These are phyloP conservation scores for Congeria kusceri DNA, from an alignment of 2,888 invertebrate species.

Conservation along the genomic window DNA sequence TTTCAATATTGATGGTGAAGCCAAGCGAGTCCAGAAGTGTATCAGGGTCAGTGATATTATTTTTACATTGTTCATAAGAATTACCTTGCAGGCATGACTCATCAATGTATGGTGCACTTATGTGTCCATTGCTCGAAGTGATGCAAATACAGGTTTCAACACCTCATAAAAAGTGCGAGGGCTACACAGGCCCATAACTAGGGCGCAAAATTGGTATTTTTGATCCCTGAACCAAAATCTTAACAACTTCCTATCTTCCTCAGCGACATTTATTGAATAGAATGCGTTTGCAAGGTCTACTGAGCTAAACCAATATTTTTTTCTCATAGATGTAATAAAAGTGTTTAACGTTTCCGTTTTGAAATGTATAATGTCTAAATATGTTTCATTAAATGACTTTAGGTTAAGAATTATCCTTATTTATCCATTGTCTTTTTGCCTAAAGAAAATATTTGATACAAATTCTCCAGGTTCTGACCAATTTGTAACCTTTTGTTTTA, in stretches of 20 bases:
- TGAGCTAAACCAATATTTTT: slow-evolving; percentile 27
- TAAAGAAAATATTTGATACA: slow-evolving; percentile 19
- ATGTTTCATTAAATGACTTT: slow-evolving; percentile 8
- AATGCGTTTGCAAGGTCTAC: slow-evolving; percentile 16
- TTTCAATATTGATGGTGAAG: slow-evolving; percentile 51
- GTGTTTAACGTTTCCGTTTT: slow-evolving; percentile 36
- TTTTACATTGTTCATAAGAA: slow-evolving; percentile 21
- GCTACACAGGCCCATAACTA: slow-evolving; percentile 18
- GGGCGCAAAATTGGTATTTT: slow-evolving; percentile 27
- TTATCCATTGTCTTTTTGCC: slow-evolving; percentile 3
- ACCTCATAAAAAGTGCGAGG: slow-evolving; percentile 25
- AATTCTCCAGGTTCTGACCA: background rate
- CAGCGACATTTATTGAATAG: slow-evolving; percentile 18
- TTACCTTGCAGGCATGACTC: slow-evolving; percentile 42
- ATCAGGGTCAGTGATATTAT: slow-evolving; percentile 23
- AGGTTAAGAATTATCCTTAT: slow-evolving; percentile 5
- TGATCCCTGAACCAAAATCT: slow-evolving; percentile 5
- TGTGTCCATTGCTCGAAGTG: slow-evolving; percentile 14
- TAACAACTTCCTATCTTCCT: slow-evolving; percentile 14
- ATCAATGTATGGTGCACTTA: slow-evolving; percentile 48
- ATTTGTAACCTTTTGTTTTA: slow-evolving; percentile 3
- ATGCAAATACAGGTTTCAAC: slow-evolving; percentile 24
- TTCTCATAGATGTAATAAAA: slow-evolving; percentile 8
- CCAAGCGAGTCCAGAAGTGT: slow-evolving; percentile 47
- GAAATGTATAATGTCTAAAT: slow-evolving; percentile 18